phyloP scores from a whole-genome alignment of 2,888 invertebrate species.

The Drosophila pegasa region DNA sequence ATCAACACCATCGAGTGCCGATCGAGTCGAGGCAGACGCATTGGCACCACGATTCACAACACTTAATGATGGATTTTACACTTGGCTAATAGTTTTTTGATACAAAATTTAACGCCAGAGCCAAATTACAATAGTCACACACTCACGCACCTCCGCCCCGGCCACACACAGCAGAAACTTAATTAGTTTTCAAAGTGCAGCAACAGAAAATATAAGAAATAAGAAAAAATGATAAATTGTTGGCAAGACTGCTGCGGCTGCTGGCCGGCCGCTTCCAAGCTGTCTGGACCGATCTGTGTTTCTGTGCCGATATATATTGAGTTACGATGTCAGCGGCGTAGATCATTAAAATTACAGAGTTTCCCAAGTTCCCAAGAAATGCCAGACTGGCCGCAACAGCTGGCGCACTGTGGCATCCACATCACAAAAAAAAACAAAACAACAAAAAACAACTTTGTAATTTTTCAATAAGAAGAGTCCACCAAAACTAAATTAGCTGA shows the following conservation, averaged over 20 bases:
- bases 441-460: slow-evolving; percentile 57
- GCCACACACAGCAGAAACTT: slow-evolving; percentile 69
- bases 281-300: slow-evolving; percentile 71
- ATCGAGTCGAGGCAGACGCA: slow-evolving; percentile 55
- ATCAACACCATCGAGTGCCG: slow-evolving; percentile 28
- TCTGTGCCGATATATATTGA: slow-evolving; percentile 57
- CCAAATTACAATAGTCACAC: slow-evolving; percentile 64
- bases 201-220: slow-evolving; percentile 24
- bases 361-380: slow-evolving; percentile 58
- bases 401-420: slow-evolving; percentile 29
- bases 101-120: slow-evolving; percentile 76
- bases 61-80: slow-evolving; percentile 67
- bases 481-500: slow-evolving; percentile 76
- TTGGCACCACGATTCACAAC: slow-evolving; percentile 59
- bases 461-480: slow-evolving; percentile 70
- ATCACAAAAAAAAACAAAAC: slow-evolving; percentile 27
- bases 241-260: slow-evolving; percentile 48
- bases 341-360: slow-evolving; percentile 78
- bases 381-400: slow-evolving; percentile 30
- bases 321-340: slow-evolving; percentile 61
- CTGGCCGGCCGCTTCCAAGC: slow-evolving; percentile 72
- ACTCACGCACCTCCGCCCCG: slow-evolving; percentile 35
- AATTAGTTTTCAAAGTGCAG: slow-evolving; percentile 77
- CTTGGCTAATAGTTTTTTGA: slow-evolving; percentile 78
- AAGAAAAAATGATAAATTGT: slow-evolving; percentile 43